Conservation (phyloP, 2,888 invertebrate species). For the Torymus aiolomorphi region DNA sequence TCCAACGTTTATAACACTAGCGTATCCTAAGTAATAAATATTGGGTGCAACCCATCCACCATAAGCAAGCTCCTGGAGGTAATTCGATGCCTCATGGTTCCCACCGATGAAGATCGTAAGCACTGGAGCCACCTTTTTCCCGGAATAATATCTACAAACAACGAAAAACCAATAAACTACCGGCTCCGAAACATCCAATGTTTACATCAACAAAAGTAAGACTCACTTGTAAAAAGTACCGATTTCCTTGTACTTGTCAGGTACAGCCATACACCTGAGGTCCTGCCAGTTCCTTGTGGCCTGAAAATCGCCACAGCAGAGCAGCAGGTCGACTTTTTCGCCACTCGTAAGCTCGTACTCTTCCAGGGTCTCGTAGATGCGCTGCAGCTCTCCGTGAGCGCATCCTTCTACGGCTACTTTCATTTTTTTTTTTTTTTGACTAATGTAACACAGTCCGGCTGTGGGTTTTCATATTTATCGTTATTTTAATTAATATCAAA, state of each 20-base stretch:
- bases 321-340: conserved; percentile 90
- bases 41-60: conserved; percentile 99
- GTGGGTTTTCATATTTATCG: no score
- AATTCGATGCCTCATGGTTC: conserved; percentile 99
- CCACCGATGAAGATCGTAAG: conserved; percentile 98
- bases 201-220: conserved; percentile 18
- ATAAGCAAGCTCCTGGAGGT: conserved; percentile 95
- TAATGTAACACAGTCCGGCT: neutral
- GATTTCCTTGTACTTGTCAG: conserved; percentile 91
- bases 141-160: conserved; percentile 89
- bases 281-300: conserved; percentile 93
- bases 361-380: conserved; percentile 91
- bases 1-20: conserved; percentile 89
- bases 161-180: neutral
- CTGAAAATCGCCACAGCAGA: conserved; percentile 99
- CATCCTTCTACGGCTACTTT: conserved; percentile 97
- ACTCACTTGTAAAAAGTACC: conserved; percentile 94
- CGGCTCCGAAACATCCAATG: no score
- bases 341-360: conserved; percentile 84
- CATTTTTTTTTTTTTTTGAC: conserved; percentile 77
- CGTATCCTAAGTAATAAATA: conserved; percentile 97
- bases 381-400: conserved; percentile 97
- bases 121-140: conserved; percentile 91
- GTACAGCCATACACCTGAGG: conserved; percentile 96
- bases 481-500: no score